Evolutionary conservation across 2,797 vertebrate species (phyloP).

Genomic region (Falco peregrinus): DNA sequence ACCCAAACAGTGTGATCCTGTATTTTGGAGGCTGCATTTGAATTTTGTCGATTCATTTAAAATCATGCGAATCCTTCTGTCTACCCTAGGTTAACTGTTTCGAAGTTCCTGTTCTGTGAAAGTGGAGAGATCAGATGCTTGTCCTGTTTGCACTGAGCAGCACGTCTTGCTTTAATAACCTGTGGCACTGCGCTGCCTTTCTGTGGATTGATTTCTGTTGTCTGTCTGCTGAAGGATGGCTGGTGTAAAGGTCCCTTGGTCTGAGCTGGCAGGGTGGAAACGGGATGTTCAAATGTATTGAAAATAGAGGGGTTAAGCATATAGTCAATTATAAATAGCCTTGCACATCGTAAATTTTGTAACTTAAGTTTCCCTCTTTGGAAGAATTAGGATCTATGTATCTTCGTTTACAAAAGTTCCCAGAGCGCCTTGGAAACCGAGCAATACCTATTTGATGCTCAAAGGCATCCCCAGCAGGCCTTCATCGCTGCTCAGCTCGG

Average conservation of each 20-base stretch:
- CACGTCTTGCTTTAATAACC: not conserved
- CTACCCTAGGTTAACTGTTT: not conserved
- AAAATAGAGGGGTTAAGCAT: not conserved
- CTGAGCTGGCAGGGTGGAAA: not conserved
- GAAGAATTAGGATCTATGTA: not conserved
- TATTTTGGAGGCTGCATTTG: not conserved
- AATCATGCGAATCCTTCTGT: not conserved
- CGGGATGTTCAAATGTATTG: not conserved
- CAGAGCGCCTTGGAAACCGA: not conserved
- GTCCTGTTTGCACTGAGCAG: not conserved
- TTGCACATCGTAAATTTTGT: not conserved
- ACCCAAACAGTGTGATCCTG: not conserved
- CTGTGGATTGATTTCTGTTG: not conserved
- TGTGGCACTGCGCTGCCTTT: not conserved
- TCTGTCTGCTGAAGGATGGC: not conserved
- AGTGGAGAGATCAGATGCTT: not conserved
- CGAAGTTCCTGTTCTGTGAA: not conserved
- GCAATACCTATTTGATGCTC: not conserved
- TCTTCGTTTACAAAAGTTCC: not conserved
- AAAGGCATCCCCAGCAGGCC: not conserved
- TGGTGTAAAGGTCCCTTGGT: not conserved
- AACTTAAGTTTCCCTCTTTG: not conserved
- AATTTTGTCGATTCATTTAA: not conserved
- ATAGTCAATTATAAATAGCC: not conserved
- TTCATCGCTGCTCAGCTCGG: rapidly evolving